Base-by-base conservation (phyloP, 35 echinoderm and acorn worm genomes). In the Diadema setosum region DNA sequence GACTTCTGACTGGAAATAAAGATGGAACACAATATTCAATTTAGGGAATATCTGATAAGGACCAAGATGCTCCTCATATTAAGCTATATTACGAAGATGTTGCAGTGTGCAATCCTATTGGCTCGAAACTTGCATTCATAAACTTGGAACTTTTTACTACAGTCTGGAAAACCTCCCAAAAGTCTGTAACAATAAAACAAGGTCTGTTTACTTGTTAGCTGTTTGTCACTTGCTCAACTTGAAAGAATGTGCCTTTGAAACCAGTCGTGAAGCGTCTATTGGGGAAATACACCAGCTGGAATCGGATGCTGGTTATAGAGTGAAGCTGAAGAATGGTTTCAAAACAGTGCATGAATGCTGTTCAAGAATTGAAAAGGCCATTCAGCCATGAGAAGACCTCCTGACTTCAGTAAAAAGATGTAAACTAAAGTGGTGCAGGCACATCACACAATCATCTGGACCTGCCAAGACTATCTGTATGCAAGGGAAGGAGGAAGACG, bases 121-220 rank as follows among this genome's bases (percentile, higher is more conserved):
- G 90, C 0, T 44, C 4, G 92, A 96, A 63, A 61, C 45, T 50
- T 50, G 27, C 3, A 27, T 89, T 0, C 90, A 96, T 45, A 96
- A 96, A 75, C 16, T 96, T 9, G 94, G 90, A 17, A 14, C 89
- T 11, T 46, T 96, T 48, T 97, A 97, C 41, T 97, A 50, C 59
- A 81, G 63, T 30, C 81, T 96, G 74, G 21, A 84, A 23, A 92
- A 95, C 49, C 20, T 95, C 0, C 83, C 88, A 42, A 33, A 29
- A 36, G 37, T 37, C n/a, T 91, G 61, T 44, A 86, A 80, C 26
- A 63, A 21, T 3, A 73, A 41, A 1, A 69, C 88, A 85, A 87
- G 74, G 4, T 59, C 20, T 46, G 80, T 78, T 32, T 60, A 58
- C 46, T 41, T 91, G 2, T 20, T 95, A 45, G 93, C 83, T 33